Base-by-base conservation (phyloP, 2,797 vertebrate species). In the Parauchenoglanis punctatus region DNA sequence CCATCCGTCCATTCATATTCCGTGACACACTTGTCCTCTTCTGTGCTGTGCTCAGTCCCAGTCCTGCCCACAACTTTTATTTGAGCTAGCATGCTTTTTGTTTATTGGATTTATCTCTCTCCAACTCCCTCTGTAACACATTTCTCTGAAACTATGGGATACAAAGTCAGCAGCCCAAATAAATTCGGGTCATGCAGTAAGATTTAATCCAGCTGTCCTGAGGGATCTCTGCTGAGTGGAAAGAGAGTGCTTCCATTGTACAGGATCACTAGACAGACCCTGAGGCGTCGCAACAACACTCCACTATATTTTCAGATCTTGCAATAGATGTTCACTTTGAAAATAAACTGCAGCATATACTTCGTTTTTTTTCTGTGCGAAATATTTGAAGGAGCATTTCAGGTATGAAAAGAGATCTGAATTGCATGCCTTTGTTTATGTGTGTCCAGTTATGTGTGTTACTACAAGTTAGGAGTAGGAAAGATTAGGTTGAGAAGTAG, bases 131-230 rank as follows among this genome's bases (percentile, higher is more conserved):
- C 58, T 83, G 40, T 23, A 70, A 72, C 84, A 78, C 85, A 77
- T 75, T 81, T 83, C 31, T 78, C 46, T 83, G 46, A 40, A 80
- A 81, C 87, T 67, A 35, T 18, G 87, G 88, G 75, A 85, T 82
- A 87, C 54, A 77, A 77, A 88, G 84, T 84, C 68, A 76, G 67
- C 12, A 70, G 82, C 61, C 87, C 49, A 88, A 89, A 91, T 91
- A 88, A 75, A 92, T 89, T 87, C 88, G 54, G 56, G 84, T 84
- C 80, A 78, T 84, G 49, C 65, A 61, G 85, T 84, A 73, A 83
- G 85, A 88, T 90, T 61, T 87, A 90, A 89, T 90, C 82, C 63
- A 31, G 56, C 70, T 80, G 85, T 89, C 90, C 90, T 78, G 56
- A 78, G 84, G 87, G 87, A 87, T 86, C 76, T 87, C 80, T 72